Percentiles rank a stretch among this genome's conserved stretches.
Conservation (phyloP, 2,113 vertebrate species). For the Melanerpes aurifrons region DNA sequence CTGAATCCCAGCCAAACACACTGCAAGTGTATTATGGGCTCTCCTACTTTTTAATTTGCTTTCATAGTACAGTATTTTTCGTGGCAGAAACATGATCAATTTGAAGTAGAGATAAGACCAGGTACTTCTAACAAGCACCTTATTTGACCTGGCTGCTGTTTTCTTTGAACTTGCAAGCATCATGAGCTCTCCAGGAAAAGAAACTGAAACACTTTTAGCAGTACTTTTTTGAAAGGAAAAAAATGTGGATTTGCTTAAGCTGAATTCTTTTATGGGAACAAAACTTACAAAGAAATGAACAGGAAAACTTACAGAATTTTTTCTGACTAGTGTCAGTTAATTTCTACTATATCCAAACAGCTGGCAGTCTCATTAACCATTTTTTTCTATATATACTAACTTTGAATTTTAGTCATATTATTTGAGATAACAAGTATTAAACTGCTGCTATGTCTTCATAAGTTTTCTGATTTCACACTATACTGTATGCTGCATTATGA, state of each 20-base stretch:
- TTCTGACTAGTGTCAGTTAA: background rate
- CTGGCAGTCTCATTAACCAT: background rate
- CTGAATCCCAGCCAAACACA: background rate
- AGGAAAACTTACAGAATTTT: background rate
- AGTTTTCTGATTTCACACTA: background rate
- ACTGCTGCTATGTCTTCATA: background rate
- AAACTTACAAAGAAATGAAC: background rate
- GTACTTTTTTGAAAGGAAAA: background rate
- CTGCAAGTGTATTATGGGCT: background rate
- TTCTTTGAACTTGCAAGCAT: background rate
- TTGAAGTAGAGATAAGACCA: background rate
- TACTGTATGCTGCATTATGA: background rate
- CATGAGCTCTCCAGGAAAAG: background rate
- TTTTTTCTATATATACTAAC: background rate
- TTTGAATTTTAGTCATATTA: background rate
- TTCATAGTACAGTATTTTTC: constrained; percentile 9
- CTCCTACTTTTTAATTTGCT: constrained; percentile 2
- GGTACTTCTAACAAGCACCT: background rate
- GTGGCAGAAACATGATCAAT: background rate
- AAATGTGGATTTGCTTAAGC: background rate
- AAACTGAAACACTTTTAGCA: background rate
- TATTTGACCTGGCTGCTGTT: constrained; percentile 9
- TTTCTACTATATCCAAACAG: background rate
- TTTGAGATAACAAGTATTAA: background rate
- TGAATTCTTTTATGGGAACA: background rate